Conservation (phyloP, 2,113 vertebrate genomes). For the Alces alces region DNA sequence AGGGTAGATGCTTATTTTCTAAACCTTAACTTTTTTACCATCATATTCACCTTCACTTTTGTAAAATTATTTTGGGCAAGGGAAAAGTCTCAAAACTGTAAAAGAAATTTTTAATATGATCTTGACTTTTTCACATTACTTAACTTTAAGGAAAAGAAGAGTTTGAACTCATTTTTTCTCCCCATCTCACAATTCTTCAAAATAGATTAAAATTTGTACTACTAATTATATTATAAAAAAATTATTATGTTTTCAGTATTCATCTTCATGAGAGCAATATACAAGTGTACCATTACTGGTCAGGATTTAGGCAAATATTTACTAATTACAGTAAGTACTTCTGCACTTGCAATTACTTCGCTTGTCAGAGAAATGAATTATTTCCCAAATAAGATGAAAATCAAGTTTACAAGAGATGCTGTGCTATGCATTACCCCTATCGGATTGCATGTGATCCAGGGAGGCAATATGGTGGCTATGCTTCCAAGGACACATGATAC, state of each 20-base stretch:
- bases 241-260: neutral
- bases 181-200: neutral
- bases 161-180: neutral
- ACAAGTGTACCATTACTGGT: neutral
- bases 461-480: neutral
- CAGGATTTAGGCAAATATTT: neutral
- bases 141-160: neutral
- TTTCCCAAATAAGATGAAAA: neutral
- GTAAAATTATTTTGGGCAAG: neutral
- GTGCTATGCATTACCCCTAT: neutral
- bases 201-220: neutral
- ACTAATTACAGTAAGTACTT: neutral
- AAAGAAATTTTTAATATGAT: neutral
- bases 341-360: neutral
- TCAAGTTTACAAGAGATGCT: neutral
- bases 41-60: neutral
- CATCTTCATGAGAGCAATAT: neutral
- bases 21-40: neutral
- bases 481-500: neutral
- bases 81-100: neutral
- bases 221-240: neutral
- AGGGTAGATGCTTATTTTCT: neutral
- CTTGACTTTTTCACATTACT: neutral
- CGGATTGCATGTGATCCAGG: neutral
- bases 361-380: neutral